Conservation (phyloP, 1,140 invertebrate genomes). For the Ceratina calcarata region DNA sequence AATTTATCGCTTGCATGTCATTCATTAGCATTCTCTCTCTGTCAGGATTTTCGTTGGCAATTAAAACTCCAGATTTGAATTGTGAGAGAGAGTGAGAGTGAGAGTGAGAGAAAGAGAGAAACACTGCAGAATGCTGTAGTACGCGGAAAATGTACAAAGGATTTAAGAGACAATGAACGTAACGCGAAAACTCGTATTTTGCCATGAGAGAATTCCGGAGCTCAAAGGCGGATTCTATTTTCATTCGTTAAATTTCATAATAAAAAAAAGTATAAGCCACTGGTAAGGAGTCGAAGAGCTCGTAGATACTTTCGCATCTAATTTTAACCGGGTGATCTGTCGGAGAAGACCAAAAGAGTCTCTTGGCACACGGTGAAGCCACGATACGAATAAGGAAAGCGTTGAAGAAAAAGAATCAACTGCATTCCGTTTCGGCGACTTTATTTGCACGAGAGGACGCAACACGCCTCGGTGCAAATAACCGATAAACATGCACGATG, state of each 20-base stretch:
- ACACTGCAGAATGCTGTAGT: neutral
- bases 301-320: conserved; percentile 2
- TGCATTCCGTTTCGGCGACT: conserved; percentile 52
- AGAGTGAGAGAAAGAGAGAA: neutral
- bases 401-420: conserved; percentile 49
- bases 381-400: conserved; percentile 51
- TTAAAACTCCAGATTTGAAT: conserved; percentile 34
- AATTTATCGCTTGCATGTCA: neutral
- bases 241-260: conserved; percentile 21
- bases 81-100: conserved; percentile 18
- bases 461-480: conserved; percentile 56
- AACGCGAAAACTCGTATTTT: conserved; percentile 27
- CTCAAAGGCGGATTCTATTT: conserved; percentile 17
- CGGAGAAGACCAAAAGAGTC: conserved; percentile 23
- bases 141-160: conserved; percentile 27
- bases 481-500: conserved; percentile 63
- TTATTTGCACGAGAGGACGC: conserved; percentile 55
- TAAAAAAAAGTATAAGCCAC: neutral
- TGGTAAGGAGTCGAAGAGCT: too few relatives aligned
- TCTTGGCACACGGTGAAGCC: conserved; percentile 23
- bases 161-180: conserved; percentile 2
- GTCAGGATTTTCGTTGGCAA: conserved; percentile 16
- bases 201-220: too few relatives aligned
- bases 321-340: conserved; percentile 23
- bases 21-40: conserved; percentile 35